Evolutionary conservation across 2,797 vertebrate species (phyloP), one percentile per base, ranked within the genome.

Genomic region (Sandelia bainsii): DNA sequence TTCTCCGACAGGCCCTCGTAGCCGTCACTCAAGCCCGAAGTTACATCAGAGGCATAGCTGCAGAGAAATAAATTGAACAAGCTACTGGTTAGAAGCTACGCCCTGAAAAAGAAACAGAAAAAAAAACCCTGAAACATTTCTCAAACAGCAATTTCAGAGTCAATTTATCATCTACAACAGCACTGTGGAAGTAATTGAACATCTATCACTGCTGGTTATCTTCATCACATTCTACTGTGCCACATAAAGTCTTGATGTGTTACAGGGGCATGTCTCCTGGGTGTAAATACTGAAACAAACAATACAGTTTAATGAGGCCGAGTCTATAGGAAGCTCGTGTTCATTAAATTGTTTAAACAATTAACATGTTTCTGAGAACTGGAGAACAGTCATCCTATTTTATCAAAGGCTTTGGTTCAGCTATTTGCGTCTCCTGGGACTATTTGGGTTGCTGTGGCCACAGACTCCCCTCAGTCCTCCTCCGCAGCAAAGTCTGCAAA

Each of bases 21-120:
- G 64, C 96, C 93, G 0, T 99, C 97, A 0, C 97, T 98, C 88
- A 97, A 81, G 48, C 97, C 96, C 0, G 97, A 98, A 0, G 97
- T 96, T 82, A 96, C 96, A 4, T 99, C 97, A 0, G 97, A 99
- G 50, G 96, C 91, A 3, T 96, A 98, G 89, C 98, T 99, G 92
- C 9, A 3, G 60, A 69, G 23, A 51, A 20, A 65, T 1, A 40
- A 27, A 59, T 49, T 0, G 48, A 2, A 76, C 0, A 37, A 9
- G 32, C 25, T 29, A 54, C 37, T 19, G 44, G 50, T 84, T 66
- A 72, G 59, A 50, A 62, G 70, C 72, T 17, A 34, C 2, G 6
- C 6, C 45, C 9, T 3, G 12, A 62, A 16, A 48, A 48, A 40
- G 11, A 57, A 29, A 29, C n/a, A n/a, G n/a, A 9, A 12, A 3